Conservation (phyloP, 2,113 vertebrate genomes). For the Hyaena hyaena region DNA sequence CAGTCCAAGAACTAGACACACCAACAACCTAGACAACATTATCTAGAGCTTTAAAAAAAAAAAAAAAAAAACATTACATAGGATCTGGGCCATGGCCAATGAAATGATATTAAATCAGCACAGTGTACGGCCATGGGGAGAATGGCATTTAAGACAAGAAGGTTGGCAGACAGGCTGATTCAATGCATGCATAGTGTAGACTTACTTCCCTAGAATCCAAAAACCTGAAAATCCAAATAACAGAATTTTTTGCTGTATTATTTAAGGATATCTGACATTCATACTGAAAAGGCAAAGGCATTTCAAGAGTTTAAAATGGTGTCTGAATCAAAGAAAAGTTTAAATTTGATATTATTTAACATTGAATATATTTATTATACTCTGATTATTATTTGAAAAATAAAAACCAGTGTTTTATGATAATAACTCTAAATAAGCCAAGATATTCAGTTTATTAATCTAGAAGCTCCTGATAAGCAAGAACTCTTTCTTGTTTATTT, state of each 20-base stretch:
- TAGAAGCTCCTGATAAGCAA: neutral
- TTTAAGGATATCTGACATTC: neutral
- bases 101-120: neutral
- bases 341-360: neutral
- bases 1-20: slow-evolving; percentile 17
- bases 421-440: neutral
- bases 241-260: neutral
- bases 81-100: neutral
- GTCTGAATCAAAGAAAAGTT: neutral
- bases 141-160: slow-evolving; percentile 12
- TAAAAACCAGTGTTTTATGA: slow-evolving; percentile 13
- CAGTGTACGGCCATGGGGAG: neutral
- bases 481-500: neutral
- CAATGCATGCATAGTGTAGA: neutral
- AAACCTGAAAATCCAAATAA: slow-evolving; percentile 48
- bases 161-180: neutral
- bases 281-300: slow-evolving; percentile 11
- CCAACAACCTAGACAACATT: slow-evolving; percentile 32
- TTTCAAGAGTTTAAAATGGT: neutral
- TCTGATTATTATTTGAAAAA: slow-evolving; percentile 52
- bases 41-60: neutral
- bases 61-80: neutral
- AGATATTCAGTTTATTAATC: neutral
- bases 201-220: slow-evolving; percentile 24
- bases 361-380: neutral